These are phyloP conservation scores for Vesta saturnalis DNA, from an alignment of 2,888 invertebrate species.

Conservation along the genomic window DNA sequence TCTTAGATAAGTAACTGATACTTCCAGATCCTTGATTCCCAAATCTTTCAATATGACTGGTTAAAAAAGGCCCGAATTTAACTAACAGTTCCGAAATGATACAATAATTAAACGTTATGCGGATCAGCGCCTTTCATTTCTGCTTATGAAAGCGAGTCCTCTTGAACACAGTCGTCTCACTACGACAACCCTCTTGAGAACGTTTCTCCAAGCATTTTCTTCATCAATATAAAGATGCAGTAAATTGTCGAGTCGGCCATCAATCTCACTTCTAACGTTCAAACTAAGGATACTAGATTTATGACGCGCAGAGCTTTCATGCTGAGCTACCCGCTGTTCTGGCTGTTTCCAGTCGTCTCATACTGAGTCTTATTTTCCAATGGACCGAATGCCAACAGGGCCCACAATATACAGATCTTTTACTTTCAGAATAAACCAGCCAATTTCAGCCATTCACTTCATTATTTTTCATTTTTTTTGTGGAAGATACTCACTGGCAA, in stretches of 20 bases:
- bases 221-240: not conserved
- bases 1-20: not conserved
- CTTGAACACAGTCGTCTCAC: not conserved
- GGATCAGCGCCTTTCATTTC: not conserved
- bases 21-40: no score
- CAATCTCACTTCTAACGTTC: not conserved
- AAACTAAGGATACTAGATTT: not conserved
- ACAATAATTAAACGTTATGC: not conserved
- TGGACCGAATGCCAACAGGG: no score
- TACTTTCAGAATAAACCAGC: no score
- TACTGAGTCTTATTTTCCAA: not conserved
- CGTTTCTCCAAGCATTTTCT: not conserved
- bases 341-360: not conserved
- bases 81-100: not conserved
- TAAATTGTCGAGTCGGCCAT: not conserved
- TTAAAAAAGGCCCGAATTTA: not conserved
- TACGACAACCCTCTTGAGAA: no score
- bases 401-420: no score
- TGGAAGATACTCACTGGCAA: constrained; percentile 12
- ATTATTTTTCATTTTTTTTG: not conserved
- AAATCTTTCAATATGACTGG: no score
- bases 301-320: constrained; percentile 29
- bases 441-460: constrained; percentile 7
- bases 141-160: not conserved
- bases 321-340: constrained; percentile 29